Evolutionary conservation across 30 jellyfish, hydroid and myxozoan species (phyloP).

Genomic region (Aurelia coerulea): DNA sequence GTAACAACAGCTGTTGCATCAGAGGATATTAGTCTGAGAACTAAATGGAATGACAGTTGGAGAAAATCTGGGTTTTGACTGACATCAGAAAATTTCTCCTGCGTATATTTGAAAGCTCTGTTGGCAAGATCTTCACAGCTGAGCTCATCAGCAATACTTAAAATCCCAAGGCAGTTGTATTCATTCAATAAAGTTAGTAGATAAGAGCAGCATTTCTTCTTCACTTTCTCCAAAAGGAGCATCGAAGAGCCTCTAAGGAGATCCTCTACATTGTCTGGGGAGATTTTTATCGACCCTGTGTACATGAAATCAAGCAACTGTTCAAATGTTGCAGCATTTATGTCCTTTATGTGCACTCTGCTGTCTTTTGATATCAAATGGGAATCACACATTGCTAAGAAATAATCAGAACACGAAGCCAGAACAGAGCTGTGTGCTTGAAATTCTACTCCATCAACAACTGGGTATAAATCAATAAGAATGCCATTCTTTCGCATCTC

Average conservation of each 20-base stretch:
- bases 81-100: constrained; percentile 68
- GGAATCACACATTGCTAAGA: constrained; percentile 84
- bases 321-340: constrained; percentile 58
- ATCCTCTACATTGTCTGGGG: constrained; percentile 81
- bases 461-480: constrained; percentile 74
- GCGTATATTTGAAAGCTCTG: constrained; percentile 66
- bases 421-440: constrained; percentile 80
- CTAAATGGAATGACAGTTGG: constrained; percentile 61
- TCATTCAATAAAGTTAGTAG: constrained; percentile 67
- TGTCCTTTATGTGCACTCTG: constrained; percentile 56
- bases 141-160: constrained; percentile 79
- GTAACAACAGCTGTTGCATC: constrained; percentile 78
- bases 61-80: constrained; percentile 63
- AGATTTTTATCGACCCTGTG: constrained; percentile 69
- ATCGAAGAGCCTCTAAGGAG: constrained; percentile 86
- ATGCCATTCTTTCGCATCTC: constrained; percentile 62
- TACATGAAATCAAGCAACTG: constrained; percentile 73
- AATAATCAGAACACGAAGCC: constrained; percentile 87
- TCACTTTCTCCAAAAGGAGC: constrained; percentile 74
- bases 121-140: constrained; percentile 68
- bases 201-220: constrained; percentile 72
- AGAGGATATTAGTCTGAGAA: constrained; percentile 44
- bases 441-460: constrained; percentile 72
- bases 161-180: constrained; percentile 74
- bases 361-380: constrained; percentile 56